phyloP scores from a whole-genome alignment of 2,888 invertebrate species.

The Drosophila paramelanica region DNA sequence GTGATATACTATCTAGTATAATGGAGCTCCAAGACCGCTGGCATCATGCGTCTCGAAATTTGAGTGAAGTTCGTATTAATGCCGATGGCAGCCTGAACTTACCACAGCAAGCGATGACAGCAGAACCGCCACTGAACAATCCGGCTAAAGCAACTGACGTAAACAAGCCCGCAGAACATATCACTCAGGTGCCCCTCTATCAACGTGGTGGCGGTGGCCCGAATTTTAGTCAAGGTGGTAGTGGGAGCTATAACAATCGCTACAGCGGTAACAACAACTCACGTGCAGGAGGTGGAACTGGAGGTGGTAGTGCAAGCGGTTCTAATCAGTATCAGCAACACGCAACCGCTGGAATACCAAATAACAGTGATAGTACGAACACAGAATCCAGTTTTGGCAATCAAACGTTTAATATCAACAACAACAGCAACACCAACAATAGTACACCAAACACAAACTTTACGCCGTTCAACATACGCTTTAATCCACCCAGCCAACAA shows the following conservation, averaged over 20 bases:
- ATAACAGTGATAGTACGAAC: conserved; percentile 16
- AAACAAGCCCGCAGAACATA: conserved; percentile 34
- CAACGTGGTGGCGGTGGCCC: conserved; percentile 86
- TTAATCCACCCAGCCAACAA: conserved; percentile 75
- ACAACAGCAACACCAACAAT: conserved; percentile 52
- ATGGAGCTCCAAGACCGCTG: conserved; percentile 89
- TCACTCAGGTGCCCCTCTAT: conserved; percentile 88
- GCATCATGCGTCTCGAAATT: conserved; percentile 87
- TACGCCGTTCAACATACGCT: conserved; percentile 78
- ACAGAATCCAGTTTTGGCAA: conserved; percentile 34
- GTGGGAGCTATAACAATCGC: conserved; percentile 82
- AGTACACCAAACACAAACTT: conserved; percentile 50
- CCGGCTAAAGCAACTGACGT: not conserved
- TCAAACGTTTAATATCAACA: conserved; percentile 72
- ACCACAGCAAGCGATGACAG: conserved; percentile 27
- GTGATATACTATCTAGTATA: conserved; percentile 89
- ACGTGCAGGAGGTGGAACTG: conserved; percentile 53
- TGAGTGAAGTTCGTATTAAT: conserved; percentile 86
- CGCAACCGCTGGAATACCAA: conserved; percentile 33
- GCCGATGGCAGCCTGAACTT: conserved; percentile 88
- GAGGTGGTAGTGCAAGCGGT: conserved; percentile 32
- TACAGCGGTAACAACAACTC: conserved; percentile 68
- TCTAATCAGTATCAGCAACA: conserved; percentile 61
- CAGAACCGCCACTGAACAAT: not conserved
- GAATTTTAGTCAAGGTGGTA: conserved; percentile 82